phyloP scores from a whole-genome alignment of 2,797 vertebrate species.

The Gallinago solitaria region DNA sequence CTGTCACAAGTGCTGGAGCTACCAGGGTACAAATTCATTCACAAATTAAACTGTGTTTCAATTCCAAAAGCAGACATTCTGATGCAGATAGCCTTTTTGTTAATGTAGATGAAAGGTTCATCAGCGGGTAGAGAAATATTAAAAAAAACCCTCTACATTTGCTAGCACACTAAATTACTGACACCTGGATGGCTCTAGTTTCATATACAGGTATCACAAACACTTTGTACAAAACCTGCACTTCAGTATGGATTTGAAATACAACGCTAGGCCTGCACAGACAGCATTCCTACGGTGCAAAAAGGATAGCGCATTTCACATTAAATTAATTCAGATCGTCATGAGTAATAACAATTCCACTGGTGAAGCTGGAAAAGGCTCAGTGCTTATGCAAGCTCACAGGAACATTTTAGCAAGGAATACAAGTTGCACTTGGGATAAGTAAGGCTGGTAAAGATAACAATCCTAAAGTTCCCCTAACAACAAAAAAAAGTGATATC shows the following conservation, averaged over 20 bases:
- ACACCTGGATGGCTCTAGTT: neutral
- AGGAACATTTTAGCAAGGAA: conserved; percentile 11
- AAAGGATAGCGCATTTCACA: conserved; percentile 8
- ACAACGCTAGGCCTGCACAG: conserved; percentile 17
- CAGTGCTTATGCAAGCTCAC: conserved; percentile 10
- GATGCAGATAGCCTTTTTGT: neutral
- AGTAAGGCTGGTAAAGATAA: conserved; percentile 7
- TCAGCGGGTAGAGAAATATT: neutral
- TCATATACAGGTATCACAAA: neutral
- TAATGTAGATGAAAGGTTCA: neutral
- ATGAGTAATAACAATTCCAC: conserved; percentile 11
- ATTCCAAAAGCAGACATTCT: neutral
- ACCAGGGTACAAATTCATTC: neutral
- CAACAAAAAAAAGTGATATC: neutral
- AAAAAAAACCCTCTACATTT: neutral
- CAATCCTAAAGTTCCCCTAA: neutral
- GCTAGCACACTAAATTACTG: neutral
- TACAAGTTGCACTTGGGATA: neutral
- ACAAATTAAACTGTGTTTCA: neutral
- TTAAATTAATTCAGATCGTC: conserved; percentile 34
- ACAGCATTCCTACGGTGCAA: conserved; percentile 13
- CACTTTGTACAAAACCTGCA: neutral
- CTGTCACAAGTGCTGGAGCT: neutral
- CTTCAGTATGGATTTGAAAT: neutral
- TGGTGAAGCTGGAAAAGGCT: neutral